Evolutionary conservation across 2,797 vertebrate genomes (phyloP).

Genomic region (Thunnus albacares): DNA sequence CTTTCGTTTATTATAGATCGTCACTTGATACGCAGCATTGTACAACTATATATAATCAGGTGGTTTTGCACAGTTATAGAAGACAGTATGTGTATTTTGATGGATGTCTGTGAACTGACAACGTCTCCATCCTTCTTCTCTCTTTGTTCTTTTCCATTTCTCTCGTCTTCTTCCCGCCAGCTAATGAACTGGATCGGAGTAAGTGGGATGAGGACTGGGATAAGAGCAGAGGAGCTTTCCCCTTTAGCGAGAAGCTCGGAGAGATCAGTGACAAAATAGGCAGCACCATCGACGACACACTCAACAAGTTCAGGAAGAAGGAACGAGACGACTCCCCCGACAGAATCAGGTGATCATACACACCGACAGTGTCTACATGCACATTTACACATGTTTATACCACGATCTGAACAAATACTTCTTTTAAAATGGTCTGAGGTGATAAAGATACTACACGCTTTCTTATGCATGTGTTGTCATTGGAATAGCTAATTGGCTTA

Average conservation of each 20-base stretch:
- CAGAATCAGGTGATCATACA: constrained; percentile 89
- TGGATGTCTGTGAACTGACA: neutral
- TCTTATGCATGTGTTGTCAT: neutral
- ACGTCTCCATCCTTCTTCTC: neutral
- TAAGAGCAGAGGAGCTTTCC: constrained; percentile 93
- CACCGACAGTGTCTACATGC: too few relatives aligned
- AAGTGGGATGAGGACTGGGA: constrained; percentile 99
- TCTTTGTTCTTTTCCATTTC: neutral
- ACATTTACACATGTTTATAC: neutral
- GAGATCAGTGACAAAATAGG: constrained; percentile 99
- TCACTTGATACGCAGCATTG: neutral
- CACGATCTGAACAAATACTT: neutral
- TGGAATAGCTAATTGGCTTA: neutral
- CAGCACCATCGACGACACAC: constrained; percentile 97
- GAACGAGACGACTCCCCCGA: constrained; percentile 97
- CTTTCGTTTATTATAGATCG: neutral
- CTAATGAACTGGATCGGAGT: constrained; percentile 92
- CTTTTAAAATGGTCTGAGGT: neutral
- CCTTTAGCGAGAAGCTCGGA: constrained; percentile 97
- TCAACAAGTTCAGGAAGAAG: constrained; percentile 99
- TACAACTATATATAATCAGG: neutral
- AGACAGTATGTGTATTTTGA: neutral
- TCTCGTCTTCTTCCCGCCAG: constrained; percentile 41
- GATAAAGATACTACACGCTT: neutral
- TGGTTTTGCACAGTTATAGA: neutral